A percentile compares a stretch with the other conserved stretches of the same genome.
Evolutionary conservation across 2,797 vertebrate genomes (phyloP).

Genomic region (Macropodus opercularis): DNA sequence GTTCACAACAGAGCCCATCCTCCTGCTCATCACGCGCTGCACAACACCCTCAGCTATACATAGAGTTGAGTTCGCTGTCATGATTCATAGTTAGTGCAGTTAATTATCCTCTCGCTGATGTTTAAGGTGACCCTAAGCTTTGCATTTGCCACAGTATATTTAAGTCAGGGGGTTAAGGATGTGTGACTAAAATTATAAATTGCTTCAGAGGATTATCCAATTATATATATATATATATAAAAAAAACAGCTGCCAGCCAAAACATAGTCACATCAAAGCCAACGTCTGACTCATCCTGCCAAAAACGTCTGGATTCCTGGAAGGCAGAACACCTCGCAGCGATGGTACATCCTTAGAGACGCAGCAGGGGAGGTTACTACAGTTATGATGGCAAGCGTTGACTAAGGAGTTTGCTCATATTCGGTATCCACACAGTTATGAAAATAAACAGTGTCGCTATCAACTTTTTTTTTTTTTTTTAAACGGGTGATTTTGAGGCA

Average conservation of each 20-base stretch:
- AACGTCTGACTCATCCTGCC: conserved; percentile 50
- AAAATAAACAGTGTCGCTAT: conserved; percentile 9
- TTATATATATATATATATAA: conserved; percentile 27
- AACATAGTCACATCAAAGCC: conserved; percentile 57
- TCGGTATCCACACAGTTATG: too few relatives aligned
- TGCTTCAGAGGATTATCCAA: conserved; percentile 53
- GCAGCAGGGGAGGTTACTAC: conserved; percentile 12
- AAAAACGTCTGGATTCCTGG: conserved; percentile 45
- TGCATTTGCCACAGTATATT: conserved; percentile 29
- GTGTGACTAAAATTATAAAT: conserved; percentile 43
- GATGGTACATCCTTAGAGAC: conserved; percentile 34
- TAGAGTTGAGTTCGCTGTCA: conserved; percentile 34
- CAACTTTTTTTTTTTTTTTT: too few relatives aligned
- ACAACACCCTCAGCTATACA: conserved; percentile 32
- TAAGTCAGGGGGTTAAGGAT: conserved; percentile 36
- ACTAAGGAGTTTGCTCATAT: conserved; percentile 23
- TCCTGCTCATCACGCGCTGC: conserved; percentile 14
- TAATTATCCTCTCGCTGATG: conserved; percentile 31
- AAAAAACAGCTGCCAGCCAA: conserved; percentile 58
- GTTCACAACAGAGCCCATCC: conserved; percentile 16
- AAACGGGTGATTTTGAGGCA: too few relatives aligned
- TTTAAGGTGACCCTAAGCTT: conserved; percentile 39
- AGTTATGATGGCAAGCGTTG: conserved; percentile 25
- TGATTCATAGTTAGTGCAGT: conserved; percentile 29
- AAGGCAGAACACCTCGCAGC: conserved; percentile 34